A percentile compares a stretch with the other conserved stretches of the same genome.
Evolutionary conservation across 92 coral and sea anemone species (phyloP).

Genomic region (Ricordea florida): DNA sequence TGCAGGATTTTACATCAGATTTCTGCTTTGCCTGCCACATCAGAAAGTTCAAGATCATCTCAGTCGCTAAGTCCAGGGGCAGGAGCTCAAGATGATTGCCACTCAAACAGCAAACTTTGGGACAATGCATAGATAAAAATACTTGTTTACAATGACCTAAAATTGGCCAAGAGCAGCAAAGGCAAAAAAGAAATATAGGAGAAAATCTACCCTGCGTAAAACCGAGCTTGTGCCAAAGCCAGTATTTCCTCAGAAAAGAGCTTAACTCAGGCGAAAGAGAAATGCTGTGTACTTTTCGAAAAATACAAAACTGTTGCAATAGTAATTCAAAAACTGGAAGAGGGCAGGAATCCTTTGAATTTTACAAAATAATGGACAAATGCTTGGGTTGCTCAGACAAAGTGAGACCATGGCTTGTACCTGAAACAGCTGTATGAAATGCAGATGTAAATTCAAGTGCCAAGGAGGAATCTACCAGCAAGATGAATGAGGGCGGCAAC

Average conservation of each 20-base stretch:
- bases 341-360: slow-evolving; percentile 17
- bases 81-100: neutral
- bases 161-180: slow-evolving; percentile 4
- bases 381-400: slow-evolving; percentile 14
- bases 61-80: slow-evolving; percentile 1
- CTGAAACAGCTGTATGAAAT: neutral
- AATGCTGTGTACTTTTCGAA: slow-evolving; percentile 13
- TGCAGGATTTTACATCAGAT: too few species aligned
- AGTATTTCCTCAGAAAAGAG: neutral
- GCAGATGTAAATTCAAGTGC: neutral
- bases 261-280: neutral
- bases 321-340: slow-evolving; percentile 8
- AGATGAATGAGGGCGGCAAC: neutral
- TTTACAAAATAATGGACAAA: slow-evolving; percentile 1
- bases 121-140: slow-evolving; percentile 8
- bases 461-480: neutral
- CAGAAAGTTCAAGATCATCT: slow-evolving; percentile 3
- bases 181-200: slow-evolving; percentile 1
- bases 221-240: neutral
- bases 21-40: neutral
- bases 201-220: neutral
- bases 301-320: slow-evolving; percentile 15
- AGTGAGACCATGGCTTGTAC: neutral
- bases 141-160: neutral
- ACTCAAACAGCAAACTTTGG: slow-evolving; percentile 9